Base-by-base conservation (phyloP, 92 coral and sea anemone genomes). In the Actinernus sp. region DNA sequence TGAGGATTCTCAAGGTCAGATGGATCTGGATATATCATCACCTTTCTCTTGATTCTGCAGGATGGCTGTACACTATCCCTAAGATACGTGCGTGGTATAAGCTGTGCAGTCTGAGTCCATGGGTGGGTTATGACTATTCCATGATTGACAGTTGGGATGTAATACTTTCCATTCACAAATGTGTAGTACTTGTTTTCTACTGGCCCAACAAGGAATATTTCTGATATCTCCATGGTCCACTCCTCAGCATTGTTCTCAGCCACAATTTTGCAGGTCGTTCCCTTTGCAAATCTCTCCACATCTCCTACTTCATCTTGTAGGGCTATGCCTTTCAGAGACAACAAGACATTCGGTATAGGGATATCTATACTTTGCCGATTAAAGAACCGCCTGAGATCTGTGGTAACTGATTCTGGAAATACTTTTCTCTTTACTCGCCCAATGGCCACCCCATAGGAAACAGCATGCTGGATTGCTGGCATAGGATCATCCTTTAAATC, bases 21-120 rank as follows among this genome's bases (percentile, higher is more conserved):
- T 14, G 95, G 87, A 6, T 83, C 87, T 10, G 96, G 96, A 69
- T 88, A 83, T 19, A 83, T 8, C 2, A 88, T 48, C 0, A 78
- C 80, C 57, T 79, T 83, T 58, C 90, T 61, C 71, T 59, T 65
- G 50, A 88, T 19, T 9, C 14, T 56, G 2, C 32, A 10, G 4
- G 74, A 12, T 4, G 87, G 87, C 62, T 73, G 95, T 6, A 71
- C 48, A 45, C 78, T 77, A 58, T 65, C 79, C 23, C 82, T 31
- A 14, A 26, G 37, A 31, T 82, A 88, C 16, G 29, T 30, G 10
- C 44, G 50, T 1, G 82, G 82, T 1, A 71, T 41, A 4, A 65
- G 32, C 43, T 88, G 52, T 2, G 34, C 50, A 12, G 95, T 81
- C 0, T 64, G 49, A 17, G 88, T 75, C 88, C 96, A 88, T 2